phyloP scores from a whole-genome alignment of 1,140 invertebrate genomes.

The Probaryconus sp. region DNA sequence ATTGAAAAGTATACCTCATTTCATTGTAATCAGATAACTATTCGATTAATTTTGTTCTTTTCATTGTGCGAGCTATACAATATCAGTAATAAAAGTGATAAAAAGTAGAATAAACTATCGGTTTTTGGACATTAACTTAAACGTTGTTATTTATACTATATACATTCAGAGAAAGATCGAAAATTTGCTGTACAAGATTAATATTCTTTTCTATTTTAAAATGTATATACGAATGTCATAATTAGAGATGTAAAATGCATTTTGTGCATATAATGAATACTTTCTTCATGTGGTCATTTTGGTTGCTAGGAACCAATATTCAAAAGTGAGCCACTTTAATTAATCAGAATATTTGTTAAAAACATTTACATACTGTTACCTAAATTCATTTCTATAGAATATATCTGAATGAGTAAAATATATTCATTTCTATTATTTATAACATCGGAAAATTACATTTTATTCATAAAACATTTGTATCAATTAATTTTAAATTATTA shows the following conservation, averaged over 20 bases:
- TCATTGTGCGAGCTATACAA: too few relatives aligned
- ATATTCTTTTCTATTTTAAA: neutral
- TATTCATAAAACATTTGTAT: too few relatives aligned
- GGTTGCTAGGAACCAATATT: slow-evolving; percentile 23
- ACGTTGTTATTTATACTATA: slow-evolving; percentile 39
- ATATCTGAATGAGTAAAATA: too few relatives aligned
- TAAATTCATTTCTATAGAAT: slow-evolving; percentile 18
- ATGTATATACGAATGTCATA: neutral
- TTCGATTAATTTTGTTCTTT: too few relatives aligned
- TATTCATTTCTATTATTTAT: too few relatives aligned
- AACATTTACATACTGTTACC: slow-evolving; percentile 32
- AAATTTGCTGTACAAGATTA: neutral
- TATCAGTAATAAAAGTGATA: too few relatives aligned
- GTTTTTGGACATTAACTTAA: too few relatives aligned
- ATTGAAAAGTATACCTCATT: too few relatives aligned
- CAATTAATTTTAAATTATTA: too few relatives aligned
- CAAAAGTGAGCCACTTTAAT: slow-evolving; percentile 28
- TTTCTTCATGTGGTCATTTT: slow-evolving; percentile 37
- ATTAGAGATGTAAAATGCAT: slow-evolving; percentile 28
- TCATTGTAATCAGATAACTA: too few relatives aligned
- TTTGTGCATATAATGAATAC: slow-evolving; percentile 46
- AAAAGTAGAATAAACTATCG: too few relatives aligned
- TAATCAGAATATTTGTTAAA: slow-evolving; percentile 46
- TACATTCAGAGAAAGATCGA: slow-evolving; percentile 32
- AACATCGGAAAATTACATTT: too few relatives aligned